Evolutionary conservation across 2,113 vertebrate species (phyloP).

Genomic region (Phrynocephalus versicolor): DNA sequence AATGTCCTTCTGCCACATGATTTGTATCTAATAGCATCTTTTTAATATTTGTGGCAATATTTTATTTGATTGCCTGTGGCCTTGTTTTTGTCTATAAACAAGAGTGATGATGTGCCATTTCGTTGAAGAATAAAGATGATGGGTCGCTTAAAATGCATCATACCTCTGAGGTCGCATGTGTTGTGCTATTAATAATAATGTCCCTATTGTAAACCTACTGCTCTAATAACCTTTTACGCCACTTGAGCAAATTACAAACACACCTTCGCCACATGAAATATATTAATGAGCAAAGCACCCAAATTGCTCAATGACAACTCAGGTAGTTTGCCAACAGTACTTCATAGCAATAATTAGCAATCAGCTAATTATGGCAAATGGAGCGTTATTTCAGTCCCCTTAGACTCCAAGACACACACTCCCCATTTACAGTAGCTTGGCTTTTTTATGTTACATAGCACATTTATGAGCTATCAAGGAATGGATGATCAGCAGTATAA

Average conservation of each 20-base stretch:
- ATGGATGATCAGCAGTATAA: background rate
- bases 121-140: background rate
- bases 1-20: background rate
- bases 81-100: background rate
- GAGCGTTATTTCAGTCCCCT: background rate
- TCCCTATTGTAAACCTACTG: constrained; percentile 17
- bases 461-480: constrained; percentile 22
- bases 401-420: background rate
- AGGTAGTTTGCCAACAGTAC: background rate
- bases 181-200: constrained; percentile 10
- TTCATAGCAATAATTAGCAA: constrained; percentile 31
- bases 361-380: background rate
- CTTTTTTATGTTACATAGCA: background rate
- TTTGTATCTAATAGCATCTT: background rate
- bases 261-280: background rate
- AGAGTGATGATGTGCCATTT: background rate
- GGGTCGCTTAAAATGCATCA: background rate
- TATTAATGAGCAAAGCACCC: constrained; percentile 18
- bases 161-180: background rate
- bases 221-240: constrained; percentile 9
- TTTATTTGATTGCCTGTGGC: background rate
- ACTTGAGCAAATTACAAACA: constrained; percentile 30
- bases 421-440: background rate
- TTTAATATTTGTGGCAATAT: background rate
- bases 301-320: background rate